Evolutionary conservation across 2,113 vertebrate species (phyloP), one percentile per base, ranked within the genome.

Genomic region (Chlamydotis undulata): DNA sequence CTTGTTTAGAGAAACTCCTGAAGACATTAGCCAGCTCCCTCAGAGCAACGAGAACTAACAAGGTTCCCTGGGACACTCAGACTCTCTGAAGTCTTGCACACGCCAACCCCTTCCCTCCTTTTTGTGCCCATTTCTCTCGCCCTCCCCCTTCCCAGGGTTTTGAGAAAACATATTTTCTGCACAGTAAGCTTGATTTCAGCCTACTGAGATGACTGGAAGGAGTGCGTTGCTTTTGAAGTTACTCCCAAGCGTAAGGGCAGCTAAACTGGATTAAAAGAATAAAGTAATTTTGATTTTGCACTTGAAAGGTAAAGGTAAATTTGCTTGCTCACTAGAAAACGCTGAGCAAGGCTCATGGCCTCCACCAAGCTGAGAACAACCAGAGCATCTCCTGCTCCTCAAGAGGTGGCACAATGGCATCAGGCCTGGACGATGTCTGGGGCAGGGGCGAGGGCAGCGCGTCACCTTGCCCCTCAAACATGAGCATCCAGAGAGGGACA

Each of bases 271-370:
- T 90, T 86, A 83, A 75, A 92, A 95, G 88, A 85, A 90, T 75
- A 81, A 47, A 93, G 56, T 24, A 4, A 57, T 94, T 96, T 67
- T 92, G 71, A 92, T 93, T 95, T 92, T 94, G 73, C 76, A 78
- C 79, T 90, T 89, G 49, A 86, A 86, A 92, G 83, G 43, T 23
- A 92, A 43, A 43, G 49, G 88, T 83, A 93, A 81, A 94, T 84
- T 50, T 63, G 64, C 83, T 78, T 81, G n/a, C 90, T 92, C n/a
- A 12, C 82, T 52, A 89, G 35, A 94, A 89, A 93, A 77, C 0
- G 2, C 4, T n/a, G 49, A 87, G 49, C 45, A 67, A 47, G 43
- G 74, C 64, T 86, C 33, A 53, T 2, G 10, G 87, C 24, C 35
- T 43, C 50, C 45, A 73, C 52, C 35, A 84, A 68, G 39, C 52